These are phyloP conservation scores for Gnathonemus echidnorhynchus DNA, from an alignment of 2,113 vertebrate genomes.

Conservation along the genomic window DNA sequence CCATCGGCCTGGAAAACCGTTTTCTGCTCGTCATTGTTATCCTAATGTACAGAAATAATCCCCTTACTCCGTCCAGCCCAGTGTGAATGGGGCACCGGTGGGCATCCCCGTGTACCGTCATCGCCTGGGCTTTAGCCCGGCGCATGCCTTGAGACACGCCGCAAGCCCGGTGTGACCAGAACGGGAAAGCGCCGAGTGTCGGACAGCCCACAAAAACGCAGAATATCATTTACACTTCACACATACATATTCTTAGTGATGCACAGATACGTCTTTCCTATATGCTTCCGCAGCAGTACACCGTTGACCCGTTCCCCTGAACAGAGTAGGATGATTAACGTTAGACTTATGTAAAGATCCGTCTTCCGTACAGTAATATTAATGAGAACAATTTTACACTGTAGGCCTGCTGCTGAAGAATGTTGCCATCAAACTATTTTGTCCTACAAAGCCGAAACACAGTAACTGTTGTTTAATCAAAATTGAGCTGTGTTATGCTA, in stretches of 20 bases:
- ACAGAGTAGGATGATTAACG: not conserved
- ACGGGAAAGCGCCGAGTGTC: not conserved
- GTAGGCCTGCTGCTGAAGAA: not conserved
- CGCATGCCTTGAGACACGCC: not conserved
- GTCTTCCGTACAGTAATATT: not conserved
- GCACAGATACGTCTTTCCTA: not conserved
- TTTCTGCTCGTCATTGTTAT: not conserved
- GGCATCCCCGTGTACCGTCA: not conserved
- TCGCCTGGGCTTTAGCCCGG: not conserved
- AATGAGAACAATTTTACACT: not conserved
- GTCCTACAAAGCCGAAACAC: not conserved
- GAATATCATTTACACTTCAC: not conserved
- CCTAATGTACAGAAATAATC: not conserved
- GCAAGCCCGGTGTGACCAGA: not conserved
- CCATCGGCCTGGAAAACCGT: not conserved
- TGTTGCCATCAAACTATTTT: not conserved
- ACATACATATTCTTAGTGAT: not conserved
- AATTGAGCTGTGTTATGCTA: not conserved
- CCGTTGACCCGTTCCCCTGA: not conserved
- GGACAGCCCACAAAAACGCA: not conserved
- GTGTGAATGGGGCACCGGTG: not conserved
- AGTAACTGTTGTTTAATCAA: not conserved
- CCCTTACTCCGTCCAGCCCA: not conserved
- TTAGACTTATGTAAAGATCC: not conserved
- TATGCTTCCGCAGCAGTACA: not conserved